Conservation (phyloP, 2,888 invertebrate genomes). For the Fissipunctia ypsillon region DNA sequence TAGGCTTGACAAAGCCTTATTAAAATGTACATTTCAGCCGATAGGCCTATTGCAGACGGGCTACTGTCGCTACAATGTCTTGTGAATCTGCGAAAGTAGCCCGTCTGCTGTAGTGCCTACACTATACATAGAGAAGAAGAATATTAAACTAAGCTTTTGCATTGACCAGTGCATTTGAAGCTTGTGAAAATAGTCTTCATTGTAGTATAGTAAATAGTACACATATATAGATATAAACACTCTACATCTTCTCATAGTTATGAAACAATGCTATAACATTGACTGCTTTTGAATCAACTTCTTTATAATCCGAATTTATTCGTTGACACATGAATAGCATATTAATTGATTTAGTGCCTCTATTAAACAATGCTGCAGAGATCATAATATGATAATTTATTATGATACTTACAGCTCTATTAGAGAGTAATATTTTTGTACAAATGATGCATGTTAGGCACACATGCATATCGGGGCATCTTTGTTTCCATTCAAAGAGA, state of each 20-base stretch:
- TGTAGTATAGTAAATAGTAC: background rate
- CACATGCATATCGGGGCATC: conserved; percentile 6
- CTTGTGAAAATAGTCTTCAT: conserved; percentile 3
- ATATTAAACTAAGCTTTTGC: conserved; percentile 7
- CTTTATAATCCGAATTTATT: background rate
- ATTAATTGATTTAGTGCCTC: conserved; percentile 48
- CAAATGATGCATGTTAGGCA: conserved; percentile 10
- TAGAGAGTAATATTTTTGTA: conserved; percentile 28
- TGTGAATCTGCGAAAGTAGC: no score
- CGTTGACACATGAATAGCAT: conserved; percentile 54
- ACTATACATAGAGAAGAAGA: background rate
- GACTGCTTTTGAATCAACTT: conserved; percentile 16
- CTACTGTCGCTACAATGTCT: conserved; percentile 30
- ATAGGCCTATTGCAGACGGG: conserved; percentile 64
- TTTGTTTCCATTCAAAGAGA: conserved; percentile 4
- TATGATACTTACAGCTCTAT: conserved; percentile 47
- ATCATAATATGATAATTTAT: conserved; percentile 22
- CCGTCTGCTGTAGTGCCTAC: no score
- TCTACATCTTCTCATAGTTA: background rate
- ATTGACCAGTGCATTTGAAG: background rate
- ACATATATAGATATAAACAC: background rate
- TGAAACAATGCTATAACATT: conserved; percentile 1
- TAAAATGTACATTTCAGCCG: conserved; percentile 68
- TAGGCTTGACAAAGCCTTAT: conserved; percentile 71
- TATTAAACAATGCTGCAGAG: conserved; percentile 39